phyloP scores from a whole-genome alignment of 1,140 invertebrate genomes.

The Drosophila busckii region DNA sequence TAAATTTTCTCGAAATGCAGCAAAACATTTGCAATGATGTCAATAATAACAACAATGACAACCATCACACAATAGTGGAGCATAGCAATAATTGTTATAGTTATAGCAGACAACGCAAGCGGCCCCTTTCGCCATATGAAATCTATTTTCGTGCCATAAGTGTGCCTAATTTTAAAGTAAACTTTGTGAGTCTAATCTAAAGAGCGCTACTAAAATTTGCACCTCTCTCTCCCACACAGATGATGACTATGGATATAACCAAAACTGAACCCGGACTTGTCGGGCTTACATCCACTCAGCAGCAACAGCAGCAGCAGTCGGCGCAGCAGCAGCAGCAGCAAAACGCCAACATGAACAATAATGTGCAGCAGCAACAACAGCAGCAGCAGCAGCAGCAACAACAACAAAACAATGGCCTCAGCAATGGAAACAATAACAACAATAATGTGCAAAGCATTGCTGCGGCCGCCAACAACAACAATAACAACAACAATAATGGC shows the following conservation, averaged over 20 bases:
- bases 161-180: constrained; percentile 7
- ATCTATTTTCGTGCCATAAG: constrained; percentile 11
- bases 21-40: too few species aligned
- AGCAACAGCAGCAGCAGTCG: constrained; percentile 51
- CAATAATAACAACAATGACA: not conserved
- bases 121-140: not conserved
- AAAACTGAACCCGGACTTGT: constrained; percentile 81
- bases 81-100: too few species aligned
- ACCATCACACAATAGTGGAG: too few species aligned
- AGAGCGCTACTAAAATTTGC: not conserved
- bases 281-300: constrained; percentile 72
- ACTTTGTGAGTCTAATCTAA: not conserved
- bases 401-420: constrained; percentile 21
- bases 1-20: too few species aligned
- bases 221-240: constrained; percentile 44
- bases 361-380: constrained; percentile 57
- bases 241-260: constrained; percentile 87
- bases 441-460: constrained; percentile 61
- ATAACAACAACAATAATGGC: constrained; percentile 80
- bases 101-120: not conserved
- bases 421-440: constrained; percentile 28
- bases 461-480: constrained; percentile 63
- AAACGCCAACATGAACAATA: constrained; percentile 73
- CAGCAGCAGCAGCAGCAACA: constrained; percentile 42
- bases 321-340: constrained; percentile 40